Evolutionary conservation across 1,140 invertebrate genomes (phyloP).

Genomic region (Eupeodes corollae): DNA sequence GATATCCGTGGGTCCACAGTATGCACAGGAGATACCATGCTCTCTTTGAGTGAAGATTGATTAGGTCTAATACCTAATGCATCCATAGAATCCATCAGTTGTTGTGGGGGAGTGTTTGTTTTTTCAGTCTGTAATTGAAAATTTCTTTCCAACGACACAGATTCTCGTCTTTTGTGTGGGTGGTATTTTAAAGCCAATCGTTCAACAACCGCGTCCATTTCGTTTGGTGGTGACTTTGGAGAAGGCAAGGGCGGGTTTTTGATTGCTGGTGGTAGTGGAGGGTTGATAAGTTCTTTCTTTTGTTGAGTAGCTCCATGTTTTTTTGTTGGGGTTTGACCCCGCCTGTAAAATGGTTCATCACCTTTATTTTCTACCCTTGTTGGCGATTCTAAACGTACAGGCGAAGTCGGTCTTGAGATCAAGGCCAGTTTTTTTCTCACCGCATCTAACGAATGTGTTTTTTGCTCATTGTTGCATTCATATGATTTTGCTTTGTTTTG

Average conservation of each 20-base stretch:
- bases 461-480: neutral
- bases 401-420: neutral
- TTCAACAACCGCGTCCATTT: neutral
- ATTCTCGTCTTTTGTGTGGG: neutral
- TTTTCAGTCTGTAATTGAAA: too few relatives aligned
- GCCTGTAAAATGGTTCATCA: too few relatives aligned
- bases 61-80: too few relatives aligned
- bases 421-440: constrained; percentile 6
- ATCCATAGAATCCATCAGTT: too few relatives aligned
- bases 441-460: constrained; percentile 2
- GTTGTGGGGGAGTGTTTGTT: too few relatives aligned
- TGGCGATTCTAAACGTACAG: too few relatives aligned
- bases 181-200: constrained; percentile 10
- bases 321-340: too few relatives aligned
- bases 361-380: too few relatives aligned
- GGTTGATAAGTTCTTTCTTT: neutral
- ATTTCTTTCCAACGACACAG: neutral
- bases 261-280: neutral
- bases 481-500: neutral
- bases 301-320: neutral
- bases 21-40: too few relatives aligned
- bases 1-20: too few relatives aligned
- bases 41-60: too few relatives aligned
- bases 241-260: neutral
- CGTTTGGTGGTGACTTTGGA: neutral